A percentile compares a stretch with the other conserved stretches of the same genome.
Evolutionary conservation across 2,888 invertebrate genomes (phyloP).

Genomic region (Bruchidius siliquastri): DNA sequence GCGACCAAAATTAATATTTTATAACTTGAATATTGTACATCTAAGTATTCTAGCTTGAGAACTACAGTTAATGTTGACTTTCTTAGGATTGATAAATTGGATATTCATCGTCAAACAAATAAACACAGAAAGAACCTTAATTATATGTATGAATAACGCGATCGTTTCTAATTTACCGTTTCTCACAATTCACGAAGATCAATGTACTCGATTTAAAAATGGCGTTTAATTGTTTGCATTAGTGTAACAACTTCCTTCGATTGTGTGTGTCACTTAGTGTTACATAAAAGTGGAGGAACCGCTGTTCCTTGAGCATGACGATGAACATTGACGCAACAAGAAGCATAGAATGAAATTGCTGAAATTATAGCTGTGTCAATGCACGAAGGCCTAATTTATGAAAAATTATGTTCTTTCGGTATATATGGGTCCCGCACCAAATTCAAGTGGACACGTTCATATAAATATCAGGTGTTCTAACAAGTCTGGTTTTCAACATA

Average conservation of each 20-base stretch:
- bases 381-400: background rate
- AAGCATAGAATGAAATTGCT: slow-evolving; percentile 4
- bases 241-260: slow-evolving; percentile 35
- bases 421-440: too few species aligned
- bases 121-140: background rate
- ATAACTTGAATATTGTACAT: too few species aligned
- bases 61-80: too few species aligned
- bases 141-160: slow-evolving; percentile 1
- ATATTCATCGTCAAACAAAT: background rate
- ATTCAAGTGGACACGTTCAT: too few species aligned
- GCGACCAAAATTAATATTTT: too few species aligned
- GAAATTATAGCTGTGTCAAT: slow-evolving; percentile 12
- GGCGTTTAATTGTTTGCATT: slow-evolving; percentile 31
- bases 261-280: slow-evolving; percentile 34
- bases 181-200: slow-evolving; percentile 21
- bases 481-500: too few species aligned
- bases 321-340: slow-evolving; percentile 18
- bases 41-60: too few species aligned
- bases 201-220: slow-evolving; percentile 26
- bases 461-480: too few species aligned
- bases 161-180: slow-evolving; percentile 11
- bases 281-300: slow-evolving; percentile 31
- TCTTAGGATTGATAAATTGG: too few species aligned
- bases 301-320: slow-evolving; percentile 33
- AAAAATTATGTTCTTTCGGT: too few species aligned